A percentile compares a stretch with the other conserved stretches of the same genome.
phyloP scores from a whole-genome alignment of 2,113 vertebrate species.

The Tenrec ecaudatus region DNA sequence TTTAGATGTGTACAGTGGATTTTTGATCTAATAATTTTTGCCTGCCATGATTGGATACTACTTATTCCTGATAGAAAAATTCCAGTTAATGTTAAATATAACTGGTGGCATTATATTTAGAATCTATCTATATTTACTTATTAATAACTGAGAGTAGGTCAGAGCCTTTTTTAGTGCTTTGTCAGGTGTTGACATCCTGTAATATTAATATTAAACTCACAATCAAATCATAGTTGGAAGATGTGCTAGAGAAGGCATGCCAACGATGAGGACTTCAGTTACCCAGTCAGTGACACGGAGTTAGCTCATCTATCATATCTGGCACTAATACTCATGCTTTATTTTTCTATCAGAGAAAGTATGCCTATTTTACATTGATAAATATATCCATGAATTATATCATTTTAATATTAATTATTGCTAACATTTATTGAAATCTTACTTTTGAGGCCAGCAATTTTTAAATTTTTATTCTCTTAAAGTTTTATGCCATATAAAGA shows the following conservation, averaged over 20 bases:
- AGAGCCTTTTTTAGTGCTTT: neutral
- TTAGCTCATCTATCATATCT: neutral
- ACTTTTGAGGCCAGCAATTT: neutral
- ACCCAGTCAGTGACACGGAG: neutral
- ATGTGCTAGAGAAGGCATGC: neutral
- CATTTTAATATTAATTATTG: neutral
- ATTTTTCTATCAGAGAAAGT: conserved; percentile 33
- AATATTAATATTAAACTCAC: neutral
- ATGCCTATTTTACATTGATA: neutral
- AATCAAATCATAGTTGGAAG: neutral
- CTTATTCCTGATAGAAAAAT: neutral
- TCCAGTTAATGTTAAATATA: neutral
- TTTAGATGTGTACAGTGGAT: neutral
- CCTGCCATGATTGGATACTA: conserved; percentile 8
- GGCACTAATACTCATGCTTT: neutral
- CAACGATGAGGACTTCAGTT: conserved; percentile 8
- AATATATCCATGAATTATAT: neutral
- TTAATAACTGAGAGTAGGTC: neutral
- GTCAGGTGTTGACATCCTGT: neutral
- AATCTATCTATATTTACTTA: neutral
- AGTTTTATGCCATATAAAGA: neutral
- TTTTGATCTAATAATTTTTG: conserved; percentile 28
- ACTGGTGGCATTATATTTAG: neutral
- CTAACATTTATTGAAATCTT: neutral
- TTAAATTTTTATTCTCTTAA: neutral